Evolutionary conservation across 2,888 invertebrate species (phyloP), one percentile per base, ranked within the genome.

Genomic region (Orthosia incerta): DNA sequence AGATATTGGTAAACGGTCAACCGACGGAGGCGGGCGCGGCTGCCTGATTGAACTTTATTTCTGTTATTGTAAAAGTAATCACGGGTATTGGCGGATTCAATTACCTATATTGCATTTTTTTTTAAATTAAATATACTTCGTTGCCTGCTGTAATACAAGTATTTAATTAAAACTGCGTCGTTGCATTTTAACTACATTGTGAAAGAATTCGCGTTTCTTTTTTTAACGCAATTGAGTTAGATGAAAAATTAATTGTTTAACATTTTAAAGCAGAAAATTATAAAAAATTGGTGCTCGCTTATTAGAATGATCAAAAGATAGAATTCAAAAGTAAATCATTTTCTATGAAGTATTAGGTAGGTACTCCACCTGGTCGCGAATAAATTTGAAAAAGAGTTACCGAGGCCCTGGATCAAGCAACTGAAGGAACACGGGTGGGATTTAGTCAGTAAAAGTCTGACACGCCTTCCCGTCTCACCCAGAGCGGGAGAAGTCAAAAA

Each of bases 1-100:
- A 90, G 90, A 91, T 93, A 94, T 94, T 93, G 93, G 91, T 91
- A 91, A 91, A 90, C 90, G 92, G 91, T 90, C 92, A 91, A 86
- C 89, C 85, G 86, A 78, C 86, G 84, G 77, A 86, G 85, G 84
- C 88, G 77, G 59, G 79, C 51, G 76, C 59, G 83, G 78, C n/a
- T 81, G 86, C 74, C 86, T 90, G 89, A 93, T 92, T 89, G 88
- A 90, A 88, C 87, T 90, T 87, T 89, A 84, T 88, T 88, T 90
- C 86, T 87, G 79, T 86, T 89, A 89, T 89, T 89, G 87, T 87
- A 77, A 75, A 79, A 83, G 85, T 88, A 87, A 89, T 90, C 88
- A 88, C 85, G 84, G 76, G 81, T 88, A 86, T 88, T 84, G 86
- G 72, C 75, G 72, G 79, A 78, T 81, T 80, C 82, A 69, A 69